Conservation (phyloP, 2,888 invertebrate species). For the Catocala nupta region DNA sequence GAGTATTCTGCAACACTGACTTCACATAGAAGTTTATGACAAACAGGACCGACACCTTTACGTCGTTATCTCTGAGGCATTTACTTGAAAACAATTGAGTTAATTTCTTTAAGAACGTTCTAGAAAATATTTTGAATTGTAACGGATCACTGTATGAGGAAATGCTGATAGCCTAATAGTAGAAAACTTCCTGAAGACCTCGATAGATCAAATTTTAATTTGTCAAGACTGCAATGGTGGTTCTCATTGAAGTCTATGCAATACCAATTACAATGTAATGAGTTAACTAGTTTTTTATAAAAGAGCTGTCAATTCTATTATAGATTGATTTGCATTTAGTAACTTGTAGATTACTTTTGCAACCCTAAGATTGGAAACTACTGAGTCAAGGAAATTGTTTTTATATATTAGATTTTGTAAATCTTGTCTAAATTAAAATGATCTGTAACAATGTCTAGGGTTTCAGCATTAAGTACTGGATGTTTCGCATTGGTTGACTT, state of each 20-base stretch:
- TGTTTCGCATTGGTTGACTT: neutral
- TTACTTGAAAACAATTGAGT: no score
- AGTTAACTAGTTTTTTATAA: slow-evolving; percentile 12
- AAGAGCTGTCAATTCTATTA: slow-evolving; percentile 14
- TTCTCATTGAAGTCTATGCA: neutral
- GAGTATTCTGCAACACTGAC: no score
- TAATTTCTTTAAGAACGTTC: no score
- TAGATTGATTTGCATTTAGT: slow-evolving; percentile 54
- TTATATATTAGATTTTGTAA: slow-evolving; percentile 49
- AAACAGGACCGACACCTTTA: no score
- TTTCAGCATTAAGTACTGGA: slow-evolving; percentile 7
- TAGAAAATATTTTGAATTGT: no score
- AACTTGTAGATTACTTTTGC: slow-evolving; percentile 54
- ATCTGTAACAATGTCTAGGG: slow-evolving; percentile 10
- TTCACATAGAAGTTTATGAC: no score
- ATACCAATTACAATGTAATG: slow-evolving; percentile 2
- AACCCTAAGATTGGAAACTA: slow-evolving; percentile 57
- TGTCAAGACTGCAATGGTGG: neutral
- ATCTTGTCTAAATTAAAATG: slow-evolving; percentile 47
- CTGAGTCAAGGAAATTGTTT: slow-evolving; percentile 57
- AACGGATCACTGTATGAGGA: no score
- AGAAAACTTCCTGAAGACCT: neutral
- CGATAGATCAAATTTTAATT: neutral
- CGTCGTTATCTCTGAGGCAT: no score
- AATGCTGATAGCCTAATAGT: neutral